Conservation (phyloP, 2,888 invertebrate genomes). For the Trichacis sp. region DNA sequence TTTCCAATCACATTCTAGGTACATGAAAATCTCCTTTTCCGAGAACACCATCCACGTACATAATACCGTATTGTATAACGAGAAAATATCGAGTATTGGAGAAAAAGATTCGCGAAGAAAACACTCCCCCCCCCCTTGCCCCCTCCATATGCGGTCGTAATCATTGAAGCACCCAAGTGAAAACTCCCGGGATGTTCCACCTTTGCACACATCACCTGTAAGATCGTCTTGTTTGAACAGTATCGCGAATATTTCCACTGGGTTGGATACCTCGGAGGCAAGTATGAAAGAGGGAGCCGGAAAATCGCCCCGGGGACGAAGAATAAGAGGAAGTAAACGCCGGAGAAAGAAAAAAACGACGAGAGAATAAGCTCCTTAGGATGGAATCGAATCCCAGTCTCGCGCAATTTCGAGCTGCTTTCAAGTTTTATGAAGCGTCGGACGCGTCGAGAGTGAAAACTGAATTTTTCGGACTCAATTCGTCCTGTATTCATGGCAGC, state of each 20-base stretch:
- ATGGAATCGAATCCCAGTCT: slow-evolving; percentile 36
- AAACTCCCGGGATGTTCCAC: slow-evolving; percentile 30
- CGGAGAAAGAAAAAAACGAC: slow-evolving; percentile 8
- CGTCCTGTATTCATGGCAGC: neutral
- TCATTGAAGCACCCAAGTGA: slow-evolving; percentile 31
- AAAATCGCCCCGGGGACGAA: slow-evolving; percentile 4
- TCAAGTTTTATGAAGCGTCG: slow-evolving; percentile 31
- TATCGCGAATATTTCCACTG: slow-evolving; percentile 42
- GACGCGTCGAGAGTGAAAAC: slow-evolving; percentile 16
- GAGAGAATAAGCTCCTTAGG: slow-evolving; percentile 35
- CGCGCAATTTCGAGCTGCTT: slow-evolving; percentile 38
- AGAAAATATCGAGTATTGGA: slow-evolving; percentile 18
- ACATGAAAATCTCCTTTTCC: no score
- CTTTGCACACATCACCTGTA: slow-evolving; percentile 39
- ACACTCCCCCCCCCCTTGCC: no score
- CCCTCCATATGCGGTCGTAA: slow-evolving; percentile 31
- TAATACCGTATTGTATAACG: slow-evolving; percentile 13
- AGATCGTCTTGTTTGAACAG: slow-evolving; percentile 42
- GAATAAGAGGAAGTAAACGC: slow-evolving; percentile 6
- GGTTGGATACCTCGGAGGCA: slow-evolving; percentile 34
- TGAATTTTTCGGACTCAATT: slow-evolving; percentile 3
- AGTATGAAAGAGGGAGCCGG: slow-evolving; percentile 24
- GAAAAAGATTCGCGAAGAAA: slow-evolving; percentile 12
- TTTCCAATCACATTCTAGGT: no score
- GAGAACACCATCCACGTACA: neutral